phyloP scores from a whole-genome alignment of 1,140 invertebrate genomes.

The Calycopis cecrops region DNA sequence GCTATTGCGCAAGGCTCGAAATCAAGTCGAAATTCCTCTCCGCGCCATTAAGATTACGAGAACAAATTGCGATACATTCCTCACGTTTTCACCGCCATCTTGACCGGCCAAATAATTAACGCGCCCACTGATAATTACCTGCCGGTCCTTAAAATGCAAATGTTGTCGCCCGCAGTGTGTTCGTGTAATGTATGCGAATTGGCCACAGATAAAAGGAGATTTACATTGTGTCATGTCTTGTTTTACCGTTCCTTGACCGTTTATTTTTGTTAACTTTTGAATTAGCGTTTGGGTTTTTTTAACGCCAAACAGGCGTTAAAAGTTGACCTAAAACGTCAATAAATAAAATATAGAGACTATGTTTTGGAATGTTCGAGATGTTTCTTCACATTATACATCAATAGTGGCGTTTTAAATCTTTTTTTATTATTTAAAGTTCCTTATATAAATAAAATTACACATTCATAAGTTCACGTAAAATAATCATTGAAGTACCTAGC shows the following conservation, averaged over 20 bases:
- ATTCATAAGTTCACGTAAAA: too few relatives aligned
- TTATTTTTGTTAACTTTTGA: conserved; percentile 8
- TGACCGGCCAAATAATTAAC: conserved; percentile 65
- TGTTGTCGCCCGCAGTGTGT: conserved; percentile 65
- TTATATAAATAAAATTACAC: too few relatives aligned
- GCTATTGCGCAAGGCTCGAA: conserved; percentile 23
- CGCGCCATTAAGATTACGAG: conserved; percentile 52
- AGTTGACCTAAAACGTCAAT: too few relatives aligned
- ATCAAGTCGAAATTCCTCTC: conserved; percentile 30
- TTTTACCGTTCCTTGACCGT: conserved; percentile 58
- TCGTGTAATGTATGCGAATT: conserved; percentile 58
- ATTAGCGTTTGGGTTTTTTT: conserved; percentile 2
- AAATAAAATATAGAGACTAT: too few relatives aligned
- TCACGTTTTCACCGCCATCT: conserved; percentile 35
- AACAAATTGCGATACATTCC: conserved; percentile 61
- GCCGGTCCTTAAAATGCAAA: conserved; percentile 65
- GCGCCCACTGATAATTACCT: conserved; percentile 60
- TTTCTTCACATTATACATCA: too few relatives aligned
- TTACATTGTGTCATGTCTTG: conserved; percentile 54
- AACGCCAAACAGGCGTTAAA: too few relatives aligned
- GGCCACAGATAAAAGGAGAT: conserved; percentile 63
- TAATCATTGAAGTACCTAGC: too few relatives aligned
- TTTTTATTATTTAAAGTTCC: too few relatives aligned
- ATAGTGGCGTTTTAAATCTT: too few relatives aligned
- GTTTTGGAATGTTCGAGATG: too few relatives aligned